These are phyloP conservation scores for Ochotona princeps DNA, from an alignment of 2,113 vertebrate genomes.

Conservation along the genomic window DNA sequence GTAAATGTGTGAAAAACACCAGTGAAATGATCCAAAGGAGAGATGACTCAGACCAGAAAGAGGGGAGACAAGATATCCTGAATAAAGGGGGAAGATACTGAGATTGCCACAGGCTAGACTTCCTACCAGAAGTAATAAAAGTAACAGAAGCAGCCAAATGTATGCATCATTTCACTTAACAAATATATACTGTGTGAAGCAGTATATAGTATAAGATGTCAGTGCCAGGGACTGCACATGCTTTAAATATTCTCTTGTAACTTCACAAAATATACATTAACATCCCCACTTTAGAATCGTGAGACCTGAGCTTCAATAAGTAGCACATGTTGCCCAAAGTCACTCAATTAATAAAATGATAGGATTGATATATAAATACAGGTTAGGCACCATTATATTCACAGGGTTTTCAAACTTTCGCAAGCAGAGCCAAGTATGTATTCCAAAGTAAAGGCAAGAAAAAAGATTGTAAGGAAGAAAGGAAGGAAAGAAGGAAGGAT, in stretches of 20 bases:
- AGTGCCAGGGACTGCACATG: constrained; percentile 27
- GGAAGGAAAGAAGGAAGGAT: too few species aligned
- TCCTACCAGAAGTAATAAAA: background rate
- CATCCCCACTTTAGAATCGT: background rate
- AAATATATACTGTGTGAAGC: background rate
- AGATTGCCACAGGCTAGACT: background rate
- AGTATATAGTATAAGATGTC: background rate
- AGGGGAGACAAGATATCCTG: background rate
- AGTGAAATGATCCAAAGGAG: background rate
- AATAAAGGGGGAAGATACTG: background rate
- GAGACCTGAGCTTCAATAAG: background rate
- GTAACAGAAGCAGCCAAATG: background rate
- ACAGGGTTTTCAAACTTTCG: background rate
- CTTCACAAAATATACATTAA: constrained; percentile 11
- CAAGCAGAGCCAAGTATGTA: background rate
- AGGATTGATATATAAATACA: background rate
- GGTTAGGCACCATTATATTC: background rate
- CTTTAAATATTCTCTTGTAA: background rate
- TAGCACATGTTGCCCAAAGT: constrained; percentile 2
- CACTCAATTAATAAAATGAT: background rate
- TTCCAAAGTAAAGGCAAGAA: constrained; percentile 33
- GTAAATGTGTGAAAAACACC: too few species aligned
- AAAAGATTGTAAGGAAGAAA: background rate
- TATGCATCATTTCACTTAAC: background rate
- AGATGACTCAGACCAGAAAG: background rate